Percentiles rank a stretch among this genome's conserved stretches.
phyloP scores from a whole-genome alignment of 2,888 invertebrate species.

The Oxyteleia sp. region DNA sequence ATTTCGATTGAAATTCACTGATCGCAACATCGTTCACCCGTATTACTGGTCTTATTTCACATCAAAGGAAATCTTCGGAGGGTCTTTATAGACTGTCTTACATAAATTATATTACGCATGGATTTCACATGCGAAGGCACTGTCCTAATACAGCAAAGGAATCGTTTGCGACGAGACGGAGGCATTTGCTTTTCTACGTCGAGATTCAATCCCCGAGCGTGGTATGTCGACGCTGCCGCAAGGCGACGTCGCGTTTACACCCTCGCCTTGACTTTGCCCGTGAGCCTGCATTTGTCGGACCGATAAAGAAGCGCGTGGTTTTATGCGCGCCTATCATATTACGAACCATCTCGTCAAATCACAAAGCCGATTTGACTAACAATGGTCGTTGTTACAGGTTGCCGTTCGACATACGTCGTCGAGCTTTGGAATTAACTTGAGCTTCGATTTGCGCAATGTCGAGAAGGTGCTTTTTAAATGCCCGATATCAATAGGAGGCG shows the following conservation, averaged over 20 bases:
- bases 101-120: slow-evolving; percentile 76
- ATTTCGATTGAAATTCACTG: slow-evolving; percentile 81
- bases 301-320: too few relatives aligned
- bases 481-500: too few relatives aligned
- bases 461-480: too few relatives aligned
- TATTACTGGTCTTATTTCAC: slow-evolving; percentile 81
- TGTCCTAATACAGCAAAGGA: slow-evolving; percentile 71
- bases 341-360: too few relatives aligned
- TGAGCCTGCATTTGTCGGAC: slow-evolving; percentile 68
- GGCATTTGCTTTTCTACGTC: slow-evolving; percentile 74
- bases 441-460: too few relatives aligned
- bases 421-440: too few relatives aligned
- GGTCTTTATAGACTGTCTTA: slow-evolving; percentile 73
- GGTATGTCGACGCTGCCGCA: slow-evolving; percentile 50
- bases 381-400: too few relatives aligned
- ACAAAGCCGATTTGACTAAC: too few relatives aligned
- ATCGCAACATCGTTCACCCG: slow-evolving; percentile 74
- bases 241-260: slow-evolving; percentile 62
- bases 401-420: too few relatives aligned
- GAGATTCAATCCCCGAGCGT: slow-evolving; percentile 65
- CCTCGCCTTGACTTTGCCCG: slow-evolving; percentile 68
- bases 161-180: slow-evolving; percentile 65
- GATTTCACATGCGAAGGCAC: slow-evolving; percentile 69
- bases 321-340: too few relatives aligned
- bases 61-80: slow-evolving; percentile 79